A percentile compares a stretch with the other conserved stretches of the same genome.
Conservation (phyloP, 2,797 vertebrate genomes). For the Halcyon chelicuti region DNA sequence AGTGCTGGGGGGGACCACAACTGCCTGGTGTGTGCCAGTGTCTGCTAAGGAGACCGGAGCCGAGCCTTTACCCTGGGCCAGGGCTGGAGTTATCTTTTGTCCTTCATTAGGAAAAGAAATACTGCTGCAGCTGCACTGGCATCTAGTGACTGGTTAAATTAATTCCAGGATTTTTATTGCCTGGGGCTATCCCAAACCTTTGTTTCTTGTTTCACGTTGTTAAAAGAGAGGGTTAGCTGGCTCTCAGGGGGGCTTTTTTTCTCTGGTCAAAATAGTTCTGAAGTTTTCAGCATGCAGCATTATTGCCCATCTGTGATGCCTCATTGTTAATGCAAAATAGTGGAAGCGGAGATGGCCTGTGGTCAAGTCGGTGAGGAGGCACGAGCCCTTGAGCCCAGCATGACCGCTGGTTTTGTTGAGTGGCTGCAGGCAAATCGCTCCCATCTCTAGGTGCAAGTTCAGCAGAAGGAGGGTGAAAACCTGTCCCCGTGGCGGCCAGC, state of each 20-base stretch:
- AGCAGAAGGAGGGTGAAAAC: slow-evolving; percentile 15
- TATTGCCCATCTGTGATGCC: slow-evolving; percentile 1
- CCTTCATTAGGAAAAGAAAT: slow-evolving; percentile 49
- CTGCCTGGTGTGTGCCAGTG: background rate
- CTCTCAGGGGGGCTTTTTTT: slow-evolving; percentile 53
- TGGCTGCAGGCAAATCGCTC: fast-evolving
- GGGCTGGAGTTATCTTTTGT: slow-evolving; percentile 11
- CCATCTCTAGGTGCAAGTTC: slow-evolving; percentile 37
- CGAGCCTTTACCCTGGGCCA: background rate
- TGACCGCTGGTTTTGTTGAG: background rate
- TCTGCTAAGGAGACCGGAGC: background rate
- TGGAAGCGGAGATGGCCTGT: slow-evolving; percentile 6
- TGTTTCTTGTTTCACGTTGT: slow-evolving; percentile 24
- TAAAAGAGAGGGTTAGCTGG: slow-evolving; percentile 33
- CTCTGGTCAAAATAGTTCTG: slow-evolving; percentile 41
- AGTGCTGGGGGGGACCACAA: fast-evolving
- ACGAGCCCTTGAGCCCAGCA: background rate
- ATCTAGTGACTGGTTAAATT: slow-evolving; percentile 68
- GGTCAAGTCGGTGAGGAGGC: slow-evolving; percentile 57
- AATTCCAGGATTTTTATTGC: slow-evolving; percentile 72
- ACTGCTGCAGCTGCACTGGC: slow-evolving; percentile 57
- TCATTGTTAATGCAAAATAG: background rate
- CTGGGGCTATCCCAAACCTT: slow-evolving; percentile 27
- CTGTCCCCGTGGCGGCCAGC: background rate
- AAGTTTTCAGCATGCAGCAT: background rate